A percentile compares a stretch with the other conserved stretches of the same genome.
phyloP scores from a whole-genome alignment of 1,140 invertebrate genomes.

The Apis laboriosa region DNA sequence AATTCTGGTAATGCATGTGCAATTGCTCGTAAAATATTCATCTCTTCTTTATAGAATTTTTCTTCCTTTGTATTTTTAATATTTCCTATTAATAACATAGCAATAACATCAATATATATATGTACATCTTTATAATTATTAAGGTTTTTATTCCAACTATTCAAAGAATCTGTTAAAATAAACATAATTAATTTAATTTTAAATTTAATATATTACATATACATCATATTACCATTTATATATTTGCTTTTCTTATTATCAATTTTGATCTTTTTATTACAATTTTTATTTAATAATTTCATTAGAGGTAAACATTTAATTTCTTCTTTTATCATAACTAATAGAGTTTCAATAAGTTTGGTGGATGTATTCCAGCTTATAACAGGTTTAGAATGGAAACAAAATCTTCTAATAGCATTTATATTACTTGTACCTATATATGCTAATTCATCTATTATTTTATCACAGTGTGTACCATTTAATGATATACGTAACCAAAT shows the following conservation, averaged over 20 bases:
- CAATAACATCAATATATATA: conserved; percentile 40
- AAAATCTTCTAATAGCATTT: conserved; percentile 58
- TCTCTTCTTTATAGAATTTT: neutral
- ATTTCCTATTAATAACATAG: conserved; percentile 36
- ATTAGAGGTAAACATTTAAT: conserved; percentile 19
- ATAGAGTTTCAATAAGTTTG: conserved; percentile 44
- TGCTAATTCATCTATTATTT: conserved; percentile 40
- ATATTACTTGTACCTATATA: conserved; percentile 47
- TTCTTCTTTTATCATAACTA: conserved; percentile 42
- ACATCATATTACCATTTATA: conserved; percentile 24
- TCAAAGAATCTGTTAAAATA: neutral
- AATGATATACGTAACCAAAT: conserved; percentile 45
- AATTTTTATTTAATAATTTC: neutral
- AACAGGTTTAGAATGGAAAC: conserved; percentile 39
- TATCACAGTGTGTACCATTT: conserved; percentile 16
- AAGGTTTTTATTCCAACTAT: neutral
- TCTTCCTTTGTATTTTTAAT: neutral
- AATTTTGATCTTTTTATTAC: conserved; percentile 4
- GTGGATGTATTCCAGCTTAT: conserved; percentile 40
- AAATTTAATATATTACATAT: neutral
- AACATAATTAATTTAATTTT: neutral
- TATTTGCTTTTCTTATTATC: neutral
- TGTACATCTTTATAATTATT: conserved; percentile 8
- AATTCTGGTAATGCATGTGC: conserved; percentile 31
- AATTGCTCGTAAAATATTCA: conserved; percentile 1